Evolutionary conservation across 2,113 vertebrate genomes (phyloP).

Genomic region (Columba janthina): DNA sequence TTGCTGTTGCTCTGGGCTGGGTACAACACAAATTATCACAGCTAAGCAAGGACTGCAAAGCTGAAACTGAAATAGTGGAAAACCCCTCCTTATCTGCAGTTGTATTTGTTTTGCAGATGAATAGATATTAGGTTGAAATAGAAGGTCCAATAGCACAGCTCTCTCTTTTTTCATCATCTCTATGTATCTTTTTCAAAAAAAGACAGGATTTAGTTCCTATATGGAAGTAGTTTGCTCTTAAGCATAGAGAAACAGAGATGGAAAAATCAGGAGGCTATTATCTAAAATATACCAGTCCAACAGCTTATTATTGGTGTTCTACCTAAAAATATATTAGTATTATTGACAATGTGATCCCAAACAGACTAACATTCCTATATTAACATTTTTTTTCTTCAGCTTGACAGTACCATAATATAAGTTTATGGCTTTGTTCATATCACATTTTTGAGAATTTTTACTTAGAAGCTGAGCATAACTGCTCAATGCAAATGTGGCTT

Average conservation of each 20-base stretch:
- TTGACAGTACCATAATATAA: background rate
- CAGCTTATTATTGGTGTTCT: background rate
- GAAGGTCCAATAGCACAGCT: background rate
- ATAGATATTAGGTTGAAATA: background rate
- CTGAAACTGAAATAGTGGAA: background rate
- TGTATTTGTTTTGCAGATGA: background rate
- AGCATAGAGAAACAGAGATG: background rate
- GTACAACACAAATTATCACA: background rate
- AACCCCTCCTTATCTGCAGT: background rate
- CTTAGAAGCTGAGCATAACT: background rate
- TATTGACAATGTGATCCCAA: background rate
- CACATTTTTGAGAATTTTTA: background rate
- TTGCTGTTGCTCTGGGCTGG: background rate
- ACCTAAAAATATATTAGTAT: background rate
- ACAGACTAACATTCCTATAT: background rate
- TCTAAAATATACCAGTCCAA: background rate
- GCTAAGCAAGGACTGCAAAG: background rate
- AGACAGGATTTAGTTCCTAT: background rate
- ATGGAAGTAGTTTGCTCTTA: background rate
- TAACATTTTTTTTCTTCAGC: background rate
- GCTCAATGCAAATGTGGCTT: background rate
- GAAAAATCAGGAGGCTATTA: background rate
- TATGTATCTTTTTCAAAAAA: background rate
- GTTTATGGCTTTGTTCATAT: background rate
- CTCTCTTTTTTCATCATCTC: background rate